Conservation (phyloP, 2,113 vertebrate species). For the Himantopus leucocephalus region DNA sequence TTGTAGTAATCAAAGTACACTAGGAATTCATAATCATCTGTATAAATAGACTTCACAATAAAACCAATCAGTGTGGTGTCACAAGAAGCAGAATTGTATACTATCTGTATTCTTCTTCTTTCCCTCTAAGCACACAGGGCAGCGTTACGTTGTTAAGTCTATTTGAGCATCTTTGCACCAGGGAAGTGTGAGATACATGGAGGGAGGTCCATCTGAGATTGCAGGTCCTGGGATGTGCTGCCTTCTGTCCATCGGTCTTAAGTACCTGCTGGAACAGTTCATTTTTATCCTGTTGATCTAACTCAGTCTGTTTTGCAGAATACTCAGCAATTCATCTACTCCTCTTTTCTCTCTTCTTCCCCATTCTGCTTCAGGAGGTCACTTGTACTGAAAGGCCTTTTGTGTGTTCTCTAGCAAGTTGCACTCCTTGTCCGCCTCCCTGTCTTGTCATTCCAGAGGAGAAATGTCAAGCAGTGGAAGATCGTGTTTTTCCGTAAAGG, state of each 20-base stretch:
- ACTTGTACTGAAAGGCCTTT: neutral
- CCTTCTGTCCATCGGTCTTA: neutral
- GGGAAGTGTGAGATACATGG: neutral
- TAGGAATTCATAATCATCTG: constrained; percentile 32
- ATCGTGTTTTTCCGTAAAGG: neutral
- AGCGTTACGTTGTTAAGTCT: neutral
- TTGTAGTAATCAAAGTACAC: neutral
- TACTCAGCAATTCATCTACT: neutral
- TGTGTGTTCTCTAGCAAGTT: neutral
- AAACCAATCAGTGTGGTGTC: neutral
- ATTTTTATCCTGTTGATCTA: neutral
- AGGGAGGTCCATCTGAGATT: neutral
- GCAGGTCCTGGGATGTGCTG: neutral
- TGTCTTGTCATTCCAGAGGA: neutral
- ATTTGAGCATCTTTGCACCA: neutral
- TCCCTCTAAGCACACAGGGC: neutral
- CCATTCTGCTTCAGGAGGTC: neutral
- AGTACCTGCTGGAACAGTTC: neutral
- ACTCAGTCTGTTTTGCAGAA: neutral
- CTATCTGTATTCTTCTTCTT: neutral
- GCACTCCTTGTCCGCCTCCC: neutral
- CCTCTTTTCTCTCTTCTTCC: neutral
- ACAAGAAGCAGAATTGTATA: neutral
- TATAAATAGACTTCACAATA: constrained; percentile 5
- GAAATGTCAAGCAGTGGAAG: neutral